These are phyloP conservation scores for Chamaetylas fuelleborni DNA, from an alignment of 2,113 vertebrate genomes.

Conservation along the genomic window DNA sequence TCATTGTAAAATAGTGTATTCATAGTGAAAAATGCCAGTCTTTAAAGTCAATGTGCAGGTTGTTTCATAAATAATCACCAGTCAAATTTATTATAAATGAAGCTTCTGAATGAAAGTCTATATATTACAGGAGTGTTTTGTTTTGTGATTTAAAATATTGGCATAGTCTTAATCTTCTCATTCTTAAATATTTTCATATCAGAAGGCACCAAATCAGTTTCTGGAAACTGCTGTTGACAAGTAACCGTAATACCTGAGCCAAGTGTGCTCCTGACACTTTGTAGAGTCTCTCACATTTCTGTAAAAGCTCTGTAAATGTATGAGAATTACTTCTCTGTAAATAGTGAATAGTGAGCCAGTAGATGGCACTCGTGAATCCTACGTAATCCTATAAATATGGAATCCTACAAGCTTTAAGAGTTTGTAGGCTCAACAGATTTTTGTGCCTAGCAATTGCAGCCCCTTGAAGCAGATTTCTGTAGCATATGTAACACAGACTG, in stretches of 20 bases:
- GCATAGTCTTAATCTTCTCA: neutral
- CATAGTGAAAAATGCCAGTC: neutral
- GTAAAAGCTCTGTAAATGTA: neutral
- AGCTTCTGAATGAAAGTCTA: neutral
- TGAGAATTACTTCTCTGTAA: neutral
- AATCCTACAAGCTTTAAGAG: neutral
- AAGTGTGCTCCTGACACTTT: neutral
- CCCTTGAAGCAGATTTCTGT: neutral
- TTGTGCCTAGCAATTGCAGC: neutral
- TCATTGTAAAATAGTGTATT: neutral
- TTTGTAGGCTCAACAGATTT: neutral
- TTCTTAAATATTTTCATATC: neutral
- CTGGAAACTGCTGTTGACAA: neutral
- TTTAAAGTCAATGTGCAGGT: neutral
- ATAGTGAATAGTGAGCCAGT: neutral
- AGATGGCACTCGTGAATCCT: conserved; percentile 19
- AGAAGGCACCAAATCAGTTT: neutral
- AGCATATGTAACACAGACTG: neutral
- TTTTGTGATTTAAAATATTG: neutral
- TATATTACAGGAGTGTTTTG: neutral
- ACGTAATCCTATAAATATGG: neutral
- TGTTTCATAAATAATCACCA: neutral
- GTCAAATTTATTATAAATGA: neutral
- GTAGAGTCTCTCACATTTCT: neutral
- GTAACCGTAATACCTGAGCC: neutral